Conservation (phyloP, 2,888 invertebrate genomes). For the Ellobium chinense region DNA sequence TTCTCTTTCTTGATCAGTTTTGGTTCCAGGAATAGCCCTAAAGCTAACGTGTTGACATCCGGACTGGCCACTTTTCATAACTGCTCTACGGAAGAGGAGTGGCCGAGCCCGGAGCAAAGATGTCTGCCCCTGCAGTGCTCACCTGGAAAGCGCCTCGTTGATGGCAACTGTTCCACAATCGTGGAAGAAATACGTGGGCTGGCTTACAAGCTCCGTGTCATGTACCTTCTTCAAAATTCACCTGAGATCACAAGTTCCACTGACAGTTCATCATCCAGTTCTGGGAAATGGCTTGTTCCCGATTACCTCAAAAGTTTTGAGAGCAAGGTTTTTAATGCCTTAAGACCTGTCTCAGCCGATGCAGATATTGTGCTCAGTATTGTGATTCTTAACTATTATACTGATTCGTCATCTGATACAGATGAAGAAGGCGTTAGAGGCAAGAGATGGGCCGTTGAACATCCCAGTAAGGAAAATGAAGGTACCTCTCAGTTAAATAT, state of each 20-base stretch:
- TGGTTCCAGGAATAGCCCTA: background rate
- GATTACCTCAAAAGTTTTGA: background rate
- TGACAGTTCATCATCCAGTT: background rate
- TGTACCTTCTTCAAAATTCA: background rate
- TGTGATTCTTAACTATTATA: background rate
- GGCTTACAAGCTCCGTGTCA: background rate
- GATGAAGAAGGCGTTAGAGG: no score
- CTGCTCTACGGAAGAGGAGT: background rate
- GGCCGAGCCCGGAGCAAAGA: background rate
- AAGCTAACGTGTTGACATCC: background rate
- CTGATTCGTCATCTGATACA: no score
- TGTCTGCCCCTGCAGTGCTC: slow-evolving; percentile 27
- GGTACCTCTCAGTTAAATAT: background rate
- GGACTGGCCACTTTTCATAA: background rate
- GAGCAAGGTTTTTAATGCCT: background rate
- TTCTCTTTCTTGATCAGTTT: slow-evolving; percentile 6
- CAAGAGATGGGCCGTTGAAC: no score
- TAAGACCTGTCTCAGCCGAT: background rate
- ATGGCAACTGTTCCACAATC: slow-evolving; percentile 16
- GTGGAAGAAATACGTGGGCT: slow-evolving; percentile 6
- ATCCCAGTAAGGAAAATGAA: no score
- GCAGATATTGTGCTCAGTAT: background rate
- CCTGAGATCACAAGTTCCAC: background rate
- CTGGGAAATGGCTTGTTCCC: no score
- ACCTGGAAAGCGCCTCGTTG: slow-evolving; percentile 23